Base-by-base conservation (phyloP, 2,888 invertebrate genomes). In the Frankliniella intonsa region DNA sequence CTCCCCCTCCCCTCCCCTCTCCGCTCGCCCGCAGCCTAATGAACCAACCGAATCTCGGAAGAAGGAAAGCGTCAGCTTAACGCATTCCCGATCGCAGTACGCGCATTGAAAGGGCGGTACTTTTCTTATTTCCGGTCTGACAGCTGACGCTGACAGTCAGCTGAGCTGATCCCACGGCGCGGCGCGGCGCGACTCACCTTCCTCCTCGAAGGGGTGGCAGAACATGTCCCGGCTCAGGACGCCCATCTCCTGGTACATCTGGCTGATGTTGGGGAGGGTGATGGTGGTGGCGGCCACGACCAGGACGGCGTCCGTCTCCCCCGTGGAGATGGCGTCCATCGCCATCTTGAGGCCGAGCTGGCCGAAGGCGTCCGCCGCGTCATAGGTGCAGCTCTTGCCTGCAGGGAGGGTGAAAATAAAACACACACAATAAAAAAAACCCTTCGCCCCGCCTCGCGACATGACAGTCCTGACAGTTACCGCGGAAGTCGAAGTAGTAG, bases 331-430 rank as follows among this genome's bases (percentile, higher is more conserved):
- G n/a, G 89, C 86, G 0, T 85, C 81, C 49, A 86, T 85, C 2
- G 90, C 91, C 82, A 90, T 88, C 84, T 92, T 89, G 25, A 93
- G 85, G 27, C 91, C 91, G 83, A 93, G 88, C 81, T 92, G 87
- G 82, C 92, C 92, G 65, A 92, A 91, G 0, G 92, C 90, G 89
- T 93, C 93, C 27, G 92, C 92, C 65, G 92, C 91, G 86, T 93
- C 93, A 82, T 92, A 89, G 0, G 91, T 89, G 85, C 90, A 92
- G 86, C 89, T 90, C 38, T 88, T 88, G 86, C 91, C 92, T 90
- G 83, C 80, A 85, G 80, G 80, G 27, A 22, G 82, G 0, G 55
- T 55, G 12, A 55, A n/a, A n/a, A n/a, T n/a, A n/a, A n/a, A n/a
- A n/a, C n/a, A n/a, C n/a, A 11, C 51, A 51, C 51, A 51, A 51